Evolutionary conservation across 2,888 invertebrate genomes (phyloP).

Genomic region (Xanthostigma xanthostigma): DNA sequence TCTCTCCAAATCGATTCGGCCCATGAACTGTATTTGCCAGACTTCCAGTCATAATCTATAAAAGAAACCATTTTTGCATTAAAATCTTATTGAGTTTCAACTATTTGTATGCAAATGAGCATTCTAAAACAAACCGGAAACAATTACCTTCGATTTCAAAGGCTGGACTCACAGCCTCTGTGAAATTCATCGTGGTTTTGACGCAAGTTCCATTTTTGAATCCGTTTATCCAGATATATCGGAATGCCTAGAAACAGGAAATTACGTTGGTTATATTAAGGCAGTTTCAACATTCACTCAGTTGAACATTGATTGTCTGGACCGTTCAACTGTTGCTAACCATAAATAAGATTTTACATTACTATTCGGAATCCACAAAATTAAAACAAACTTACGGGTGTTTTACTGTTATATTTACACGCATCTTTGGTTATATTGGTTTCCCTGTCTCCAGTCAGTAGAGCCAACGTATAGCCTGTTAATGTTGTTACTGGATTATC

Average conservation of each 20-base stretch:
- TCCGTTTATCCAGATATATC: constrained; percentile 45
- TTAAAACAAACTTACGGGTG: constrained; percentile 21
- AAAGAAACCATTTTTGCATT: constrained; percentile 9
- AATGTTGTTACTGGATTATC: constrained; percentile 35
- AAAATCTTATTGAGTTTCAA: background rate
- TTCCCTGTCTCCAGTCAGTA: constrained; percentile 38
- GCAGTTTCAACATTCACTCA: no score
- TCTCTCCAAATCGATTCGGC: constrained; percentile 74
- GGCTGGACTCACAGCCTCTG: constrained; percentile 68
- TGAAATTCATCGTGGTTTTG: constrained; percentile 56
- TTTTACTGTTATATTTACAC: constrained; percentile 27
- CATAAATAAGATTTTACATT: no score
- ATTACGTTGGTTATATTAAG: no score
- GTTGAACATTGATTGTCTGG: no score
- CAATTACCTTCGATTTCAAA: constrained; percentile 51
- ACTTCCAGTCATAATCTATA: constrained; percentile 60
- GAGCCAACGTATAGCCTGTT: constrained; percentile 44
- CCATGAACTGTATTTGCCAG: constrained; percentile 72
- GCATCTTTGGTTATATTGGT: constrained; percentile 25
- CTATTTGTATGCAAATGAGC: background rate
- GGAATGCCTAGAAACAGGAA: constrained; percentile 20
- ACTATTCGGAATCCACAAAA: background rate
- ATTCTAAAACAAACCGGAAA: constrained; percentile 1
- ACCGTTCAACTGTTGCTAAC: no score
- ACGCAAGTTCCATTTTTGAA: constrained; percentile 44